These are phyloP conservation scores for Zaprionus ghesquierei DNA, from an alignment of 1,140 invertebrate species.

Conservation along the genomic window DNA sequence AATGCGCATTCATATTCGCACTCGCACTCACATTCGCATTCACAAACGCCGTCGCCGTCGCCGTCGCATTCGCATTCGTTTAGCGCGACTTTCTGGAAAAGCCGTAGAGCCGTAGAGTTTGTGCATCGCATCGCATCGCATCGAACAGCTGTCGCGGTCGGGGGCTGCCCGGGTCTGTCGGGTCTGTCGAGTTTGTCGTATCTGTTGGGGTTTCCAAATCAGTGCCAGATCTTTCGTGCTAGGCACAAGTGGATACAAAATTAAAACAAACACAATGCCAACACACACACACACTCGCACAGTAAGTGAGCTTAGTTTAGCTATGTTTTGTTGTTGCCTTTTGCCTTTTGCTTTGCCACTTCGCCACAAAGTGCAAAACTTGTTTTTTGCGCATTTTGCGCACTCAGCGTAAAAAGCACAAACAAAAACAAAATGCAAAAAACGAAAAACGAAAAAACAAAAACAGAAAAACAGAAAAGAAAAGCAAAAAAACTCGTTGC, in stretches of 20 bases:
- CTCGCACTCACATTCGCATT: neutral
- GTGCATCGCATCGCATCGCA: slow-evolving; percentile 23
- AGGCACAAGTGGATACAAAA: slow-evolving; percentile 79
- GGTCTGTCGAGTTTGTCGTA: neutral
- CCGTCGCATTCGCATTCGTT: slow-evolving; percentile 20
- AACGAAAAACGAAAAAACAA: slow-evolving; percentile 46
- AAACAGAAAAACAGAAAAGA: slow-evolving; percentile 50
- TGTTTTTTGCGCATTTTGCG: slow-evolving; percentile 80
- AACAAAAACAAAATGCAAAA: slow-evolving; percentile 46
- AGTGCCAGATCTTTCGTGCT: slow-evolving; percentile 64
- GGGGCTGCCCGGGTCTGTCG: too few species aligned
- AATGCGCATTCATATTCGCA: neutral
- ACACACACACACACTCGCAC: slow-evolving; percentile 28
- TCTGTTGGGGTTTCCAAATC: slow-evolving; percentile 41
- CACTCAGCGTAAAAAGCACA: slow-evolving; percentile 70
- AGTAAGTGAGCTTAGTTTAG: slow-evolving; percentile 35
- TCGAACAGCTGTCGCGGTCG: slow-evolving; percentile 40
- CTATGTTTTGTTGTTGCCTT: slow-evolving; percentile 19
- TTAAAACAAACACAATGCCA: slow-evolving; percentile 68
- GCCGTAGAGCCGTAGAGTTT: slow-evolving; percentile 8
- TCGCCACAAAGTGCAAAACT: slow-evolving; percentile 74
- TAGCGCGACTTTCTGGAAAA: slow-evolving; percentile 19
- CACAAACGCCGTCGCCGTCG: too few species aligned
- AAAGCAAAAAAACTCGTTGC: slow-evolving; percentile 39
- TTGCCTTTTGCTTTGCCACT: slow-evolving; percentile 28